Evolutionary conservation across 2,797 vertebrate genomes (phyloP).

Genomic region (Scleropages formosus): DNA sequence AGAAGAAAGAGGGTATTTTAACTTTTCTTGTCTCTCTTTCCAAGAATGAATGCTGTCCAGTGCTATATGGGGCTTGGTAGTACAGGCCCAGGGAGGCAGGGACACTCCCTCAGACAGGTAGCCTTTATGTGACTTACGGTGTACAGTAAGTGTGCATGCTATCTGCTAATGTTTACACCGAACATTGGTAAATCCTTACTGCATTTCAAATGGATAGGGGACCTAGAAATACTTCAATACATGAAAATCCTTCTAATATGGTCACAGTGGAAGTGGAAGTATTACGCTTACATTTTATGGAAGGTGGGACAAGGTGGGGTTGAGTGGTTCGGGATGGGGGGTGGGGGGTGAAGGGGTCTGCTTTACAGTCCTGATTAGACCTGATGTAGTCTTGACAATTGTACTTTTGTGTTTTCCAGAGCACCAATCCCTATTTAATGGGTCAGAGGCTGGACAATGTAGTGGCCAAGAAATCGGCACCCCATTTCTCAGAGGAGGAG

Average conservation of each 20-base stretch:
- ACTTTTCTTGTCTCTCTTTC: conserved; percentile 38
- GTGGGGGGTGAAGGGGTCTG: neutral
- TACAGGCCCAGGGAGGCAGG: neutral
- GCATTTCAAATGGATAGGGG: neutral
- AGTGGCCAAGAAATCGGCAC: conserved; percentile 96
- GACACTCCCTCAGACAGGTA: conserved; percentile 5
- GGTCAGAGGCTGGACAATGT: conserved; percentile 92
- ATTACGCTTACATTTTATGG: too few species aligned
- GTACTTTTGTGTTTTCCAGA: conserved; percentile 67
- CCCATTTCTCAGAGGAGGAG: conserved; percentile 89
- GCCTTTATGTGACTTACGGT: neutral
- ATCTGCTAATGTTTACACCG: conserved; percentile 14
- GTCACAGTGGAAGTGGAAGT: too few species aligned
- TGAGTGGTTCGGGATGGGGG: neutral
- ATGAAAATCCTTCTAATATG: too few species aligned
- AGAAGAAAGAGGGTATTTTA: conserved; percentile 87
- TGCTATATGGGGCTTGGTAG: conserved; percentile 19
- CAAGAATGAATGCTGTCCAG: conserved; percentile 22
- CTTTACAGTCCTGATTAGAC: neutral
- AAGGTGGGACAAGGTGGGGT: too few species aligned
- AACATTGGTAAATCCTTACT: conserved; percentile 5
- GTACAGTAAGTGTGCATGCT: too few species aligned
- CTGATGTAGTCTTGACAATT: neutral
- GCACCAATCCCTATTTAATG: conserved; percentile 88
- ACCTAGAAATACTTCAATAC: too few species aligned